These are phyloP conservation scores for rabbit (Oryctolagus cuniculus) DNA, from an alignment of 2,113 vertebrate species.

Conservation along the genomic window mOryCun1.1 NC_091432.1:210015501-210016000, in stretches of 20 bases:
- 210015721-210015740: not conserved
- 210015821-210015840: not conserved
- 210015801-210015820: constrained; percentile 34
- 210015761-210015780: not conserved
- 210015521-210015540: constrained; percentile 68
- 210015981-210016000: not conserved
- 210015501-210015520: constrained; percentile 60
- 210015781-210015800: constrained; percentile 39
- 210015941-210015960: constrained; percentile 45
- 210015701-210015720: not conserved
- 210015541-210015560: constrained; percentile 68
- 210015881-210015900: not conserved
- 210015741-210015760: not conserved
- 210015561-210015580: constrained; percentile 61
- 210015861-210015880: constrained; percentile 3
- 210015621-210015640: not conserved
- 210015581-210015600: constrained; percentile 47
- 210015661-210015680: not conserved
- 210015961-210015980: not conserved
- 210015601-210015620: constrained; percentile 60
- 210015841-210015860: not conserved
- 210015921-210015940: not conserved
- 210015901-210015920: not conserved
- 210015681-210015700: constrained; percentile 43
- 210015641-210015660: constrained; percentile 36